A percentile compares a stretch with the other conserved stretches of the same genome.
Conservation (phyloP, 2,797 vertebrate genomes). For the Poeciliopsis gracilis region DNA sequence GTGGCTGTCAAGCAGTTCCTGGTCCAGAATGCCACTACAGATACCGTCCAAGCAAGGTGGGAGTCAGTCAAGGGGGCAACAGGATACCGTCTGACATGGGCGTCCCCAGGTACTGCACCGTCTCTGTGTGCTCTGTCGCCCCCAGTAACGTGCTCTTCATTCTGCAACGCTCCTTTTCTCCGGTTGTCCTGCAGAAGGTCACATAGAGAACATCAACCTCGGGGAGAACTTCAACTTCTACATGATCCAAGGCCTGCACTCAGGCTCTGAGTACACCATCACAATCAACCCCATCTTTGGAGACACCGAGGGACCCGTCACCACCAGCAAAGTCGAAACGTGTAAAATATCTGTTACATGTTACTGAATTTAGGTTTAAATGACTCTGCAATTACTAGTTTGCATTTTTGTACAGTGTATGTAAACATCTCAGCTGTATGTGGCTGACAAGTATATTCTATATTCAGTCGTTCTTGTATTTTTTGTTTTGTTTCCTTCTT, state of each 20-base stretch:
- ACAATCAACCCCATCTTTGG: slow-evolving; percentile 91
- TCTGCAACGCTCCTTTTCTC: background rate
- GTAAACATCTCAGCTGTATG: background rate
- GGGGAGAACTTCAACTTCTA: slow-evolving; percentile 85
- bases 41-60: slow-evolving; percentile 89
- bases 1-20: slow-evolving; percentile 81
- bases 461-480: background rate
- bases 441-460: background rate
- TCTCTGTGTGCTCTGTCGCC: background rate
- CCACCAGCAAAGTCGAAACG: slow-evolving; percentile 75
- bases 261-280: slow-evolving; percentile 82
- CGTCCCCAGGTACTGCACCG: slow-evolving; percentile 78
- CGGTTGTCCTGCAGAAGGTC: slow-evolving; percentile 77
- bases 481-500: slow-evolving; percentile 13
- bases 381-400: background rate
- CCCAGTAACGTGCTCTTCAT: background rate
- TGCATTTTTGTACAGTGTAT: background rate
- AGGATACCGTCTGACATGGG: slow-evolving; percentile 91
- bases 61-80: slow-evolving; percentile 83
- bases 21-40: slow-evolving; percentile 88
- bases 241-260: slow-evolving; percentile 89
- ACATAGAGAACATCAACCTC: slow-evolving; percentile 87
- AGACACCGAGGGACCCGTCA: slow-evolving; percentile 85
- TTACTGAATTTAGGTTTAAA: background rate
- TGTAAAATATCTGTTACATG: slow-evolving; percentile 69